These are phyloP conservation scores for Drosophila colorata DNA, from an alignment of 2,888 invertebrate species.

Conservation along the genomic window DNA sequence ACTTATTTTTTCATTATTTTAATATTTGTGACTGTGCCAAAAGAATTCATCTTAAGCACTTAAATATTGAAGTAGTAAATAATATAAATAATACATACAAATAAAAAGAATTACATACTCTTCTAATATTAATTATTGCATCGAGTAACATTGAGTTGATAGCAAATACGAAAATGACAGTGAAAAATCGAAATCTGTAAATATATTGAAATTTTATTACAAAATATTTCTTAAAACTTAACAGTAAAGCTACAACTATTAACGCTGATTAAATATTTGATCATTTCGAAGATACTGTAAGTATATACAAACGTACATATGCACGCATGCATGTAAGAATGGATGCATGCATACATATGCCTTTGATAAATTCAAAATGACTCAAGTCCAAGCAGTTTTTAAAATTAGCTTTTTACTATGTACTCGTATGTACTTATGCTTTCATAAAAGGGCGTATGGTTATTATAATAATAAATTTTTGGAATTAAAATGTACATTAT, in stretches of 20 bases:
- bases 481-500: slow-evolving; percentile 70
- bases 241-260: slow-evolving; percentile 72
- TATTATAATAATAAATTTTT: slow-evolving; percentile 70
- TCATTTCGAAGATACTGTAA: slow-evolving; percentile 62
- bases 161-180: slow-evolving; percentile 20
- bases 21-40: slow-evolving; percentile 29
- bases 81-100: slow-evolving; percentile 37
- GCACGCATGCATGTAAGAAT: slow-evolving; percentile 3
- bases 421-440: slow-evolving; percentile 54
- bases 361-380: slow-evolving; percentile 54
- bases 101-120: slow-evolving; percentile 23
- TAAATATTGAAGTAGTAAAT: slow-evolving; percentile 17
- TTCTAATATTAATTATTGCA: slow-evolving; percentile 39
- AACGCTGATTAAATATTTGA: slow-evolving; percentile 67
- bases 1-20: slow-evolving; percentile 25
- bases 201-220: slow-evolving; percentile 76
- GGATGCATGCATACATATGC: slow-evolving; percentile 15
- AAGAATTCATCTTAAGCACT: slow-evolving; percentile 14
- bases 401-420: slow-evolving; percentile 61
- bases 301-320: slow-evolving; percentile 15
- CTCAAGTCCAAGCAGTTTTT: slow-evolving; percentile 61
- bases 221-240: slow-evolving; percentile 78
- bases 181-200: slow-evolving; percentile 56
- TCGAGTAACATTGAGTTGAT: slow-evolving; percentile 19
- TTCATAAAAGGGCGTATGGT: slow-evolving; percentile 57